Conservation (phyloP, 1,140 invertebrate genomes). For the Callitettix versicolor region DNA sequence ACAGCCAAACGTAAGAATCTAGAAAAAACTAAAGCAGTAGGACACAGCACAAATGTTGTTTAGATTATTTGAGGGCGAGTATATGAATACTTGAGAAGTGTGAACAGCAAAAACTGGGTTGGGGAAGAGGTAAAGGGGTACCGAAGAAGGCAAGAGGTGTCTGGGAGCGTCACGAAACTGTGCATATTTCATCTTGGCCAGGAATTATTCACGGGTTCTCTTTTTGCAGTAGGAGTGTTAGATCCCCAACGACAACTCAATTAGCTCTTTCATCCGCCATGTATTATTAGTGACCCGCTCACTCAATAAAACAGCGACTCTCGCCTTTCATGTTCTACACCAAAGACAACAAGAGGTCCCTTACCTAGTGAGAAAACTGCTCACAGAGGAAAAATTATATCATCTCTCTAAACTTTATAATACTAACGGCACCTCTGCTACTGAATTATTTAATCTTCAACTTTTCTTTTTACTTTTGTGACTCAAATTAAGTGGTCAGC, state of each 20-base stretch:
- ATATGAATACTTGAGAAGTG: too few relatives aligned
- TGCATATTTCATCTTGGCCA: constrained; percentile 17
- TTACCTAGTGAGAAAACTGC: background rate
- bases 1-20: too few relatives aligned
- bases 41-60: too few relatives aligned
- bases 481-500: too few relatives aligned
- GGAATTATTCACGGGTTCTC: constrained; percentile 15
- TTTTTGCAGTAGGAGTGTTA: constrained; percentile 13
- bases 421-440: constrained; percentile 2
- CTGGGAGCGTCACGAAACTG: too few relatives aligned
- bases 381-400: constrained; percentile 9
- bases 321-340: constrained; percentile 12
- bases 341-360: background rate
- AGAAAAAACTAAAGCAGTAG: too few relatives aligned
- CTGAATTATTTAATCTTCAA: background rate
- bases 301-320: constrained; percentile 7
- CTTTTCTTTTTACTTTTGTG: background rate
- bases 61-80: too few relatives aligned
- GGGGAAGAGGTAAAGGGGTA: too few relatives aligned
- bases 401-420: constrained; percentile 9
- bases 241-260: constrained; percentile 16
- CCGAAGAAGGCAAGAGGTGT: too few relatives aligned
- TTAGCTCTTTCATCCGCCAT: constrained; percentile 18
- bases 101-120: too few relatives aligned
- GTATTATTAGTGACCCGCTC: constrained; percentile 11